These are phyloP conservation scores for Macrostomum cliftonense DNA, from an alignment of 2,888 invertebrate genomes.

Conservation along the genomic window DNA sequence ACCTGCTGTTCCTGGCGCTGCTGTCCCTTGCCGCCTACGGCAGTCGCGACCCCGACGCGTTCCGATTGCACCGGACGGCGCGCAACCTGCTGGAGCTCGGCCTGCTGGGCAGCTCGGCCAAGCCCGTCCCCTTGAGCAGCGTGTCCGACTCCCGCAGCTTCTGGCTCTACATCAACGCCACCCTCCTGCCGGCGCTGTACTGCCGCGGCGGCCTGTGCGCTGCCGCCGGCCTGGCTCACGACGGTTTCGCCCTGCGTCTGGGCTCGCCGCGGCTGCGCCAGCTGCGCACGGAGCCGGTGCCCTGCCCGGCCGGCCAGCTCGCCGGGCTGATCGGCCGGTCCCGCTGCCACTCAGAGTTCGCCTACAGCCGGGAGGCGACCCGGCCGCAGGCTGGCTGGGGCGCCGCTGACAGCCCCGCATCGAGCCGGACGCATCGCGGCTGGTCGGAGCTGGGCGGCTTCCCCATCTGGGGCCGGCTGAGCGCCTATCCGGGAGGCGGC, in stretches of 20 bases:
- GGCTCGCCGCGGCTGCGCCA: constrained; percentile 32
- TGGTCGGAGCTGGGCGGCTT: constrained; percentile 3
- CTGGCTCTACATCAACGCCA: constrained; percentile 27
- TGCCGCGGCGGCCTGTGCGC: no score
- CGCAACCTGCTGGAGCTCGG: no score
- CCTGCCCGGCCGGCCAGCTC: no score
- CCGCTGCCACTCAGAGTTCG: no score
- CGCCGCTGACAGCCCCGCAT: no score
- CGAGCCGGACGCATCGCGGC: no score
- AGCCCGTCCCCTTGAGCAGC: no score
- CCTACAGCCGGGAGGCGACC: no score
- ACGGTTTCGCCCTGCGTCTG: constrained; percentile 15
- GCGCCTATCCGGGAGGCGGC: constrained; percentile 14
- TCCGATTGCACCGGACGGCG: constrained; percentile 11
- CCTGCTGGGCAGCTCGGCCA: no score
- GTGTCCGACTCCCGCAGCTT: constrained; percentile 16
- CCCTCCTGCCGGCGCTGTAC: constrained; percentile 27
- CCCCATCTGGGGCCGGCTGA: constrained; percentile 10
- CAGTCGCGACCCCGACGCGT: constrained; percentile 17
- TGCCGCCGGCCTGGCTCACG: constrained; percentile 13
- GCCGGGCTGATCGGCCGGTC: no score
- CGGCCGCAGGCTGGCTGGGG: no score
- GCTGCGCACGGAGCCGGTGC: constrained; percentile 14
- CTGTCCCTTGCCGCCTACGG: constrained; percentile 17
- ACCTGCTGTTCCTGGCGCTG: constrained; percentile 17